Evolutionary conservation across 2,113 vertebrate genomes (phyloP).

Genomic region (Dicaeum eximium): DNA sequence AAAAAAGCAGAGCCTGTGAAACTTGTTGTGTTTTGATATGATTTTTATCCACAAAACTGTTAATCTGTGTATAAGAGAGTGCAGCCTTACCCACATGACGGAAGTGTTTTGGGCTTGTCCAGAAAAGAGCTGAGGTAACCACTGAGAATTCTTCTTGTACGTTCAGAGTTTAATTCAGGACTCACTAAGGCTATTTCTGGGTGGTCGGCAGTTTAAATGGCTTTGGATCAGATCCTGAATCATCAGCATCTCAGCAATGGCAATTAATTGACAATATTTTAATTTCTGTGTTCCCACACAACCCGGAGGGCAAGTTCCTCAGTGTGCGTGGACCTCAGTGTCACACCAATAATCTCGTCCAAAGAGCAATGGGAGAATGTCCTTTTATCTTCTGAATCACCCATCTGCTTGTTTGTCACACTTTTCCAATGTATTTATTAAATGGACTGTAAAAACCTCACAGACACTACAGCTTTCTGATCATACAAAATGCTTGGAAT

Average conservation of each 20-base stretch:
- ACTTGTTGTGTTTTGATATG: background rate
- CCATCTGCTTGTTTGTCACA: background rate
- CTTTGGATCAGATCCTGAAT: background rate
- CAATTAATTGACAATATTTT: background rate
- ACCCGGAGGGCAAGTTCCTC: accelerated
- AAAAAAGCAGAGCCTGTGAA: background rate
- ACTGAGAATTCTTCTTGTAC: background rate
- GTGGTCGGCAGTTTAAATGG: background rate
- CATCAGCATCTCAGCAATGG: background rate
- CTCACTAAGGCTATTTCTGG: background rate
- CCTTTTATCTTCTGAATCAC: background rate
- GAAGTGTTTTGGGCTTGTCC: background rate
- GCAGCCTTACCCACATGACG: accelerated
- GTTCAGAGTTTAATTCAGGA: background rate
- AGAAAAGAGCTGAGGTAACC: background rate
- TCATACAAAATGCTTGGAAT: background rate
- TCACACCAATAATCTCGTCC: background rate
- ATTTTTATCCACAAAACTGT: background rate
- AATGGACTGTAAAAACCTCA: background rate
- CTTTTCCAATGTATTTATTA: background rate
- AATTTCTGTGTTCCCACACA: background rate
- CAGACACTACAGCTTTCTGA: background rate
- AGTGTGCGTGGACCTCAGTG: background rate
- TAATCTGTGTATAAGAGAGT: background rate
- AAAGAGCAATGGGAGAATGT: background rate